Evolutionary conservation across 1,140 invertebrate species (phyloP).

Genomic region (Trichoplusia ni): DNA sequence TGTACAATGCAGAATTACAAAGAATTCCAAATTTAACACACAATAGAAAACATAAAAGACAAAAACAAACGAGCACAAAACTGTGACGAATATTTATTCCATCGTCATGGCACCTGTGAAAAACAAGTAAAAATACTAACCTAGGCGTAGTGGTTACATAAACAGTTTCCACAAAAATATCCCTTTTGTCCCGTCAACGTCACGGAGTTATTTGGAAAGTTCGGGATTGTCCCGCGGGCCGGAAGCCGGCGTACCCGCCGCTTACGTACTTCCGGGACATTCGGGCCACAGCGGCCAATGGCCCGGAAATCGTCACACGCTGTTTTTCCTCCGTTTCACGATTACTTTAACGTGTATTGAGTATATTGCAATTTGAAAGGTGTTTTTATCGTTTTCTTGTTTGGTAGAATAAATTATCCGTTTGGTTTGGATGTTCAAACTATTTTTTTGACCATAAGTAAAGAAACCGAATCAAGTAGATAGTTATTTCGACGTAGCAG

Average conservation of each 20-base stretch:
- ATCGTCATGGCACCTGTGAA: too few relatives aligned
- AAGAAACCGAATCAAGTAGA: too few relatives aligned
- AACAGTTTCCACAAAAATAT: neutral
- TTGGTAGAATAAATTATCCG: too few relatives aligned
- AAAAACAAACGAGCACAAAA: too few relatives aligned
- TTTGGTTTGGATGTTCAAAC: too few relatives aligned
- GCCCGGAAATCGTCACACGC: conserved; percentile 34
- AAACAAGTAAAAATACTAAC: neutral
- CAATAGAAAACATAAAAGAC: too few relatives aligned
- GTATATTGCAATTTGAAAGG: neutral
- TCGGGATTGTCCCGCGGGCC: conserved; percentile 17
- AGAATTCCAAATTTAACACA: too few relatives aligned
- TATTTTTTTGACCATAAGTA: too few relatives aligned
- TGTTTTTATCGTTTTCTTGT: too few relatives aligned
- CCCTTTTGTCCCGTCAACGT: conserved; percentile 19
- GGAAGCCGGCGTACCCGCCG: conserved; percentile 27
- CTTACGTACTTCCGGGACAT: conserved; percentile 26
- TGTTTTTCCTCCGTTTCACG: conserved; percentile 14
- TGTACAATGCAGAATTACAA: too few relatives aligned
- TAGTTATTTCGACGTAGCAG: too few relatives aligned
- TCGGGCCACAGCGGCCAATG: conserved; percentile 21
- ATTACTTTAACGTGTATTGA: conserved; percentile 15
- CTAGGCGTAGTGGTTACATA: neutral
- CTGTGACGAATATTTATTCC: too few relatives aligned
- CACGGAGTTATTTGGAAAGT: conserved; percentile 26